Evolutionary conservation across 2,113 vertebrate species (phyloP).

Genomic region (Turnix velox): DNA sequence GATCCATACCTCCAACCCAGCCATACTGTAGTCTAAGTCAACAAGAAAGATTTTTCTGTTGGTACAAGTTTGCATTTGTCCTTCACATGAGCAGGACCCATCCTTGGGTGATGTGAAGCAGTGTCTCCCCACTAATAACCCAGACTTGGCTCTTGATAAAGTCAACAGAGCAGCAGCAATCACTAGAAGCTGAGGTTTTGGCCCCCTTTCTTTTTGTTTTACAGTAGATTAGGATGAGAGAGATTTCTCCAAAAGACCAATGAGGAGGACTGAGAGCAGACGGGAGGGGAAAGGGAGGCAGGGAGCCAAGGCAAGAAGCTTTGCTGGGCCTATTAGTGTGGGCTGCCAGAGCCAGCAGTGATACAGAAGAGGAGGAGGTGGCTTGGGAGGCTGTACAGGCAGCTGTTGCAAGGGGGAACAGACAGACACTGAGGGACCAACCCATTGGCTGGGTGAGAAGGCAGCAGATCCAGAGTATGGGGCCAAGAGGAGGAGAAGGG

Average conservation of each 20-base stretch:
- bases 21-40: neutral
- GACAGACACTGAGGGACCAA: neutral
- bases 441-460: neutral
- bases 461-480: fast-evolving
- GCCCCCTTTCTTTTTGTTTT: neutral
- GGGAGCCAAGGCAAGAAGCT: neutral
- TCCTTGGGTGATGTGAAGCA: neutral
- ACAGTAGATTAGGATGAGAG: neutral
- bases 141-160: neutral
- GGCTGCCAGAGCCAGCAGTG: neutral
- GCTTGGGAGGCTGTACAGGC: neutral
- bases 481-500: neutral
- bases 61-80: neutral
- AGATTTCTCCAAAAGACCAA: neutral
- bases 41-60: neutral
- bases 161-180: neutral
- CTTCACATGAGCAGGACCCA: neutral
- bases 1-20: neutral
- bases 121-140: neutral
- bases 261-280: neutral
- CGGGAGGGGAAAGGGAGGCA: neutral
- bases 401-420: neutral
- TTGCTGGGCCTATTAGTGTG: neutral
- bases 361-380: neutral
- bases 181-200: neutral